phyloP scores from a whole-genome alignment of 1,140 invertebrate genomes.

The Teleogryllus occipitalis region DNA sequence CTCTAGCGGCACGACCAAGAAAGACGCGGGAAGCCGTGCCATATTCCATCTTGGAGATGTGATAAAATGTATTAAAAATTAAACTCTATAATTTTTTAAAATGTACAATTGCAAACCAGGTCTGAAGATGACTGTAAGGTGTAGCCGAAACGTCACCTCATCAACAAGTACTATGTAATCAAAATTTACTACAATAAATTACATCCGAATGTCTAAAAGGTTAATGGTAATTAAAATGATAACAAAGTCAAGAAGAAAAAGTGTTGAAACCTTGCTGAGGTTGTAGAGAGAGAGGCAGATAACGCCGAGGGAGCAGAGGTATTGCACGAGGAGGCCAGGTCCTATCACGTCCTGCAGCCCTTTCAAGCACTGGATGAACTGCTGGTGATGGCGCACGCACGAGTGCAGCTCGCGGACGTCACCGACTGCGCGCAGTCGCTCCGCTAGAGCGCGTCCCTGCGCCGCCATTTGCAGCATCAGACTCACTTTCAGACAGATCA shows the following conservation, averaged over 20 bases:
- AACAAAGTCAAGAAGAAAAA: not conserved
- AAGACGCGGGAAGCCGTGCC: too few relatives aligned
- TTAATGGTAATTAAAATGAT: not conserved
- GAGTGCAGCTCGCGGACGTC: not conserved
- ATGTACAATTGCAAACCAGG: too few relatives aligned
- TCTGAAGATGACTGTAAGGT: too few relatives aligned
- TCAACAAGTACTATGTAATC: too few relatives aligned
- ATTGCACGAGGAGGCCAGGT: not conserved
- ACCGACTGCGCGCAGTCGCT: not conserved
- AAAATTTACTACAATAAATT: too few relatives aligned
- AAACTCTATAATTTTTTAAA: too few relatives aligned
- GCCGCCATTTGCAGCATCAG: not conserved
- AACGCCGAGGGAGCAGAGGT: not conserved
- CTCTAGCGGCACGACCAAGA: too few relatives aligned
- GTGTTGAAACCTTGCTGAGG: not conserved
- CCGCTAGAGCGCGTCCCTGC: not conserved
- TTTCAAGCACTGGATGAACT: not conserved
- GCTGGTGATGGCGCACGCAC: not conserved
- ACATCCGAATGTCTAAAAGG: too few relatives aligned
- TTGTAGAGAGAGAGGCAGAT: not conserved
- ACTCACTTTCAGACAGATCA: not conserved
- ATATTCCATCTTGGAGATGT: too few relatives aligned
- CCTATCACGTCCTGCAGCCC: not conserved
- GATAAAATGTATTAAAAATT: too few relatives aligned
- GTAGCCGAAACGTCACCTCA: too few relatives aligned